Evolutionary conservation across 2,888 invertebrate species (phyloP), one percentile per base, ranked within the genome.

Genomic region (Cantharis rustica): DNA sequence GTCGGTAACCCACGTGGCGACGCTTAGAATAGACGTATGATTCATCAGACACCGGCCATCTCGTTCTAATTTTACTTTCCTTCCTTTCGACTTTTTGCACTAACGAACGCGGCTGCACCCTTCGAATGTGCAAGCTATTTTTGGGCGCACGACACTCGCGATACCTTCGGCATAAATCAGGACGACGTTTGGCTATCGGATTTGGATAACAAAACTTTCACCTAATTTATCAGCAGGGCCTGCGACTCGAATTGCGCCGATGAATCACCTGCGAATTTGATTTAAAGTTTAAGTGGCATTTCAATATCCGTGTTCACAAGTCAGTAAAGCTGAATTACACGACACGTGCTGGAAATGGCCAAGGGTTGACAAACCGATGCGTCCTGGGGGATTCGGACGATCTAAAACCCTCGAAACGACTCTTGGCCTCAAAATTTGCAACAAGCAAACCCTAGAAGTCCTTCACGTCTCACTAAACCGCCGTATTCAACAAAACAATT

Each of bases 281-380:
- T 86, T 85, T 86, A 85, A 85, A 86, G 84, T 82, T 84, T 83
- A 84, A 85, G 85, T 85, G 86, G 85, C 85, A 85, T 86, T 86
- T 85, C 86, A 86, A 86, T 86, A 86, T 86, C 85, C 85, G 83
- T 84, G 84, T 82, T 82, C 84, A 84, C 84, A 84, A 85, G 84
- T 84, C 84, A 82, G 80, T 82, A 82, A 81, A 77, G 74, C 79
- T 80, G 83, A 83, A 84, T 84, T 83, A 83, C 81, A 81, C 77
- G 81, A 83, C 86, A 84, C 85, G 84, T 85, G 85, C 84, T 78
- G 81, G 79, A 83, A 84, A 85, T 82, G 81, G 83, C 80, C 20
- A 79, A 80, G 81, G 81, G 83, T 83, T 84, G 85, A 85, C 85
- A 84, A 83, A 83, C 82, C 82, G 84, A 84, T 82, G 83, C 79